Base-by-base conservation (phyloP, 2,888 invertebrate species). In the Hermodice carunculata region DNA sequence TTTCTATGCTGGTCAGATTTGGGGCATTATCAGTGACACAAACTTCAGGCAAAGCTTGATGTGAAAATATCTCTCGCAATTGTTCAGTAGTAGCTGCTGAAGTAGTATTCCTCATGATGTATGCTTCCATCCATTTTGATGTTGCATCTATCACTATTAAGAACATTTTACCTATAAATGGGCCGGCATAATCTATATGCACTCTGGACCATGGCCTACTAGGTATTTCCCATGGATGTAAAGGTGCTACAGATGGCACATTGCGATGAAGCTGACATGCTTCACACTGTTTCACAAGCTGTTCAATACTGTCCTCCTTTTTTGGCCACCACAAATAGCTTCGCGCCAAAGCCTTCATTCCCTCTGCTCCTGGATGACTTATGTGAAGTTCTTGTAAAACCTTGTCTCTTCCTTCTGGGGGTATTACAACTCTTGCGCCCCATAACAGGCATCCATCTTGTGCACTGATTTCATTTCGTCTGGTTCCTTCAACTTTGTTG, bases 191-290 rank as follows among this genome's bases (percentile, higher is more conserved):
- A 53, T 79, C 77, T 19, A 77, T 48, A 42, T 78, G 78, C 1
- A 80, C 14, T 6, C 78, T 57, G 6, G 58, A 59, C 78, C 76
- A 80, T n/a, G 75, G 70, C 32, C 63, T 61, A 14, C 52, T 61
- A 8, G 78, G 78, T 46, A 61, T 70, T 49, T 69, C 65, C 77
- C 76, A 81, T 3, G 73, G 73, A 43, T 77, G 75, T 14, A 77
- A 43, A 1, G 76, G 71, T n/a, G 74, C 67, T 26, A 51, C 61
- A 26, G 69, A 17, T 19, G 74, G 76, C 42, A 22, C 32, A 5
- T 42, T 61, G 19, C 34, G 64, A 17, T 64, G 32, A 1, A 51
- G 51, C 29, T 42, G 56, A 37, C 75, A 75, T 0, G 37, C 32
- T 6, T n/a, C 17, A 52, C 65, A 70, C 2, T 1, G 11, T 22